phyloP scores from a whole-genome alignment of 2,113 vertebrate genomes.

The Caranx ignobilis region DNA sequence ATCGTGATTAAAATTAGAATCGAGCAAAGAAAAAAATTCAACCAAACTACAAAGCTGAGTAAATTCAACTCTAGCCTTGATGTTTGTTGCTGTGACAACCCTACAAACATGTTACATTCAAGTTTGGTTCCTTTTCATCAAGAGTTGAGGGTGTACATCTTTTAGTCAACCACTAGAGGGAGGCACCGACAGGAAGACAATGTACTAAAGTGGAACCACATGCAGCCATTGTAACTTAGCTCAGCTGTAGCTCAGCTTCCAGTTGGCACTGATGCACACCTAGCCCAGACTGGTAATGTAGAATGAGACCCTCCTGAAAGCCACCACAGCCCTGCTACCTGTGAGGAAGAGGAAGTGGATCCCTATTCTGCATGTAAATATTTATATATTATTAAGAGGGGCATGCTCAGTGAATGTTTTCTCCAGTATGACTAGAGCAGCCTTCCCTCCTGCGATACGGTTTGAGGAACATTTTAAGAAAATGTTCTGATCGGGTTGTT shows the following conservation, averaged over 20 bases:
- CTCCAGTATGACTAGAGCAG: not conserved
- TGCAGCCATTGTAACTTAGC: not conserved
- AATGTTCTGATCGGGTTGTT: conserved; percentile 36
- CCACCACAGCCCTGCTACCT: conserved; percentile 57
- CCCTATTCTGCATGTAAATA: conserved; percentile 70
- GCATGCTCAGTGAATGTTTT: conserved; percentile 8
- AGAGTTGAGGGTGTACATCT: too few relatives aligned
- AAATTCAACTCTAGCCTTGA: too few relatives aligned
- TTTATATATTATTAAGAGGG: conserved; percentile 18
- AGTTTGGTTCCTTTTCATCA: too few relatives aligned
- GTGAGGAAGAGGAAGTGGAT: conserved; percentile 46
- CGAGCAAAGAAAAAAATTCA: too few relatives aligned
- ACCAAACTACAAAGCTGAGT: too few relatives aligned
- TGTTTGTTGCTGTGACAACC: too few relatives aligned
- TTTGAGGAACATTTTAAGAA: not conserved
- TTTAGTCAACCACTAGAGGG: too few relatives aligned
- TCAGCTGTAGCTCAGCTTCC: conserved; percentile 10
- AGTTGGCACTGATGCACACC: conserved; percentile 26
- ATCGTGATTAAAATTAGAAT: too few relatives aligned
- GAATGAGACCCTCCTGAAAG: conserved; percentile 15
- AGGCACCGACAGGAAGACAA: not conserved
- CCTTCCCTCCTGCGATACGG: not conserved
- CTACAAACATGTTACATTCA: too few relatives aligned
- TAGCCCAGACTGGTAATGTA: not conserved
- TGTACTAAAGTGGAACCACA: not conserved